Conservation (phyloP, 2,797 vertebrate species). For the Arvicola amphibius region DNA sequence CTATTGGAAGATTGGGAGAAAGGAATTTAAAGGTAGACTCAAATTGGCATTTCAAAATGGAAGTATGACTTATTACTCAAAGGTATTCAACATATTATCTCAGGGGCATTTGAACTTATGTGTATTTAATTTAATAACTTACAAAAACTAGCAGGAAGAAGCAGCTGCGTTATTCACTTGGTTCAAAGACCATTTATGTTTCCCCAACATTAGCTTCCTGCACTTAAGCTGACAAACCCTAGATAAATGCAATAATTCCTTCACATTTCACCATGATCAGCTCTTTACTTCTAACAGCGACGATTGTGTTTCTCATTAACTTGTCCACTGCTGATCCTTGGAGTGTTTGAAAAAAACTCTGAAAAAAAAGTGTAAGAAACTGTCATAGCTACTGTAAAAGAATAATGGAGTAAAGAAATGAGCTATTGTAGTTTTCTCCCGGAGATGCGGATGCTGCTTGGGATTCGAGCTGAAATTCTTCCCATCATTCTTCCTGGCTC, state of each 20-base stretch:
- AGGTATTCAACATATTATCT: constrained; percentile 59
- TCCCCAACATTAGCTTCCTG: constrained; percentile 81
- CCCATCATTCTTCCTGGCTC: background rate
- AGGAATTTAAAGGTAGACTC: constrained; percentile 30
- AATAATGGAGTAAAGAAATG: constrained; percentile 62
- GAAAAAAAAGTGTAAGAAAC: constrained; percentile 66
- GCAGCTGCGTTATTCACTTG: constrained; percentile 70
- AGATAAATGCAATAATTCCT: constrained; percentile 82
- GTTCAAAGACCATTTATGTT: constrained; percentile 83
- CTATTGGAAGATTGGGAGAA: constrained; percentile 4
- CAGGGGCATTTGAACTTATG: constrained; percentile 58
- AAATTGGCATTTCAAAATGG: constrained; percentile 54
- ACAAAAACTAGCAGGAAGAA: constrained; percentile 72
- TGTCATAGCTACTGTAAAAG: constrained; percentile 70
- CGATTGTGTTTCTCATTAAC: constrained; percentile 81
- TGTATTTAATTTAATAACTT: constrained; percentile 77
- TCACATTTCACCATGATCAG: constrained; percentile 73
- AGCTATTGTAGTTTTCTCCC: constrained; percentile 59
- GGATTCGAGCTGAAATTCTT: constrained; percentile 38
- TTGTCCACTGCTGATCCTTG: constrained; percentile 75
- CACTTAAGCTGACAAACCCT: constrained; percentile 80
- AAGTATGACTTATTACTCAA: constrained; percentile 68
- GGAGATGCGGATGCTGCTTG: constrained; percentile 34
- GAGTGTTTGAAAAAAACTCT: constrained; percentile 73
- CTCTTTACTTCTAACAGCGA: constrained; percentile 76